Percentiles rank a stretch among this genome's conserved stretches.
Conservation (phyloP, 2,797 vertebrate genomes). For the Poeciliopsis turneri region DNA sequence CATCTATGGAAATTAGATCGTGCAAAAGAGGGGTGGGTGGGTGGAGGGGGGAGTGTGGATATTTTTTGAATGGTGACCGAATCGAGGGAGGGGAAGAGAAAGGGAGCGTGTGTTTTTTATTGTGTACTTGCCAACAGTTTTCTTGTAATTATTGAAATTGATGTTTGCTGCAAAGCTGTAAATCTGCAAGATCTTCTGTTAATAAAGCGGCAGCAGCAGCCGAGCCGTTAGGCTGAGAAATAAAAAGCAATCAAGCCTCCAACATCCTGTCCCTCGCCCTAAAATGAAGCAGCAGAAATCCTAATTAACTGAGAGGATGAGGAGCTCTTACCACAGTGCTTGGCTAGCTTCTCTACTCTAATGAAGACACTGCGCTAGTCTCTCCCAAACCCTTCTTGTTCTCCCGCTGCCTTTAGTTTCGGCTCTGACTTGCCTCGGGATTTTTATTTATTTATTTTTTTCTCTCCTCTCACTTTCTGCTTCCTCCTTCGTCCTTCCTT, state of each 20-base stretch:
- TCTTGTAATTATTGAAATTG: slow-evolving; percentile 83
- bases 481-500: slow-evolving; percentile 32
- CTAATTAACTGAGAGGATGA: slow-evolving; percentile 82
- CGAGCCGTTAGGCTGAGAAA: slow-evolving; percentile 75
- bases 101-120: slow-evolving; percentile 30
- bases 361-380: slow-evolving; percentile 67
- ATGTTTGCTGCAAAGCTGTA: slow-evolving; percentile 79
- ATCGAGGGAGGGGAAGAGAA: neutral
- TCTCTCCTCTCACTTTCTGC: slow-evolving; percentile 22
- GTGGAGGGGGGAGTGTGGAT: neutral
- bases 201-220: slow-evolving; percentile 74
- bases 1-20: slow-evolving; percentile 67
- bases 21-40: slow-evolving; percentile 38
- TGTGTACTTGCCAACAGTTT: slow-evolving; percentile 76
- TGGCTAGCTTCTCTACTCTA: slow-evolving; percentile 60
- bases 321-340: slow-evolving; percentile 60
- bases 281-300: slow-evolving; percentile 81
- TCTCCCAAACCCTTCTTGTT: slow-evolving; percentile 15
- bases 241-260: slow-evolving; percentile 84
- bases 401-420: slow-evolving; percentile 42
- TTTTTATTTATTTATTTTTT: slow-evolving; percentile 24
- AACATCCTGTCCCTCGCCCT: slow-evolving; percentile 75
- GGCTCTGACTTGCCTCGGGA: slow-evolving; percentile 55
- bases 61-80: slow-evolving; percentile 28
- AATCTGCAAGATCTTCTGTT: slow-evolving; percentile 79